Conservation (phyloP, 1,140 invertebrate genomes). For the Idris sp. region DNA sequence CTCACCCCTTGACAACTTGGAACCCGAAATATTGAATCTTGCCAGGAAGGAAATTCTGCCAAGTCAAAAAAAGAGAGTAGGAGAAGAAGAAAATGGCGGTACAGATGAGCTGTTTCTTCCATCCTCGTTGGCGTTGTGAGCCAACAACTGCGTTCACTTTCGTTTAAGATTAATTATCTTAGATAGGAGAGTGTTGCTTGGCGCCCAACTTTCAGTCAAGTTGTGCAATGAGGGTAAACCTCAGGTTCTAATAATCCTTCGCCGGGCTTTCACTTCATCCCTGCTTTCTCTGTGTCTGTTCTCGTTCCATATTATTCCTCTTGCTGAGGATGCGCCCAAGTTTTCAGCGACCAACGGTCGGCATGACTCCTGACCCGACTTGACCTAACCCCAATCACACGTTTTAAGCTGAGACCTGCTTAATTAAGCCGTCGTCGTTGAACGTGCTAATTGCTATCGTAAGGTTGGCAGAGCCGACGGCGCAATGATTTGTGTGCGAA, state of each 20-base stretch:
- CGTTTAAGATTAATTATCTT: conserved; percentile 75
- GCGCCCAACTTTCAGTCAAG: conserved; percentile 60
- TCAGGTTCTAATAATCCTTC: conserved; percentile 71
- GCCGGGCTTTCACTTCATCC: conserved; percentile 21
- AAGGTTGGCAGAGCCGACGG: conserved; percentile 57
- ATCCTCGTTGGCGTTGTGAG: conserved; percentile 6
- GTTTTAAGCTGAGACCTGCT: conserved; percentile 65
- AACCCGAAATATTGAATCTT: conserved; percentile 5
- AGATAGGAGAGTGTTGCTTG: conserved; percentile 63
- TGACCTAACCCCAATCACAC: conserved; percentile 61
- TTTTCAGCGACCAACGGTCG: conserved; percentile 52
- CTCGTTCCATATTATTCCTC: conserved; percentile 11
- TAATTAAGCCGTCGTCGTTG: conserved; percentile 74
- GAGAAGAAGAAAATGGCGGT: conserved; percentile 55
- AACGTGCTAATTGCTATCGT: conserved; percentile 73
- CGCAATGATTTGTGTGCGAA: conserved; percentile 61
- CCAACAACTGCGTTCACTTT: conserved; percentile 51
- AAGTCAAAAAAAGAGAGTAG: conserved; percentile 57
- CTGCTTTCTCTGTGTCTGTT: conserved; percentile 1
- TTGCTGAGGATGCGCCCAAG: conserved; percentile 42
- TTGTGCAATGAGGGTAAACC: conserved; percentile 65
- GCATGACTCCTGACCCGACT: conserved; percentile 59
- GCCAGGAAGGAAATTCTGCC: conserved; percentile 19
- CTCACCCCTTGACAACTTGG: not conserved
- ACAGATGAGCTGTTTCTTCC: conserved; percentile 16